Conservation (phyloP, 2,888 invertebrate species). For the Coenonympha glycerion region DNA sequence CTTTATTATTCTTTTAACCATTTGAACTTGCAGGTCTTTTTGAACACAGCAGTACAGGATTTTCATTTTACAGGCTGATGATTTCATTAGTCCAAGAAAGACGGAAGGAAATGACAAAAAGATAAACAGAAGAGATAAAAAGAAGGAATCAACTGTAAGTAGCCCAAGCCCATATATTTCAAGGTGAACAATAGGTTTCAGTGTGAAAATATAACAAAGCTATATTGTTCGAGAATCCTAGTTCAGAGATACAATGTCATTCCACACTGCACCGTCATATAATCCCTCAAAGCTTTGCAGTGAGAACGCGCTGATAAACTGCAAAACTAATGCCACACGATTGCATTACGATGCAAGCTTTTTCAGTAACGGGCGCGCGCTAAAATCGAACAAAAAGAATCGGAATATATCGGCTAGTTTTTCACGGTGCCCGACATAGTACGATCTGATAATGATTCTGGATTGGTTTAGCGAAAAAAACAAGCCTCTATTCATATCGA, state of each 20-base stretch:
- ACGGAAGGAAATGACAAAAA: neutral
- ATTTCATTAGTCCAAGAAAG: too few relatives aligned
- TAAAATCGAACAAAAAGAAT: conserved; percentile 64
- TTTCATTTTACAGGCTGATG: too few relatives aligned
- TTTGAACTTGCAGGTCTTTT: too few relatives aligned
- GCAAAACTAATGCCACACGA: conserved; percentile 68
- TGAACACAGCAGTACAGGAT: too few relatives aligned
- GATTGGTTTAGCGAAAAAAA: conserved; percentile 42
- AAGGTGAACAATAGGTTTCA: conserved; percentile 5
- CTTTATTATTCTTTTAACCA: too few relatives aligned
- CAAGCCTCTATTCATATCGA: conserved; percentile 18
- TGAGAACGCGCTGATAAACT: conserved; percentile 65
- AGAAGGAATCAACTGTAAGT: neutral
- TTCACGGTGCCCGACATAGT: conserved; percentile 54
- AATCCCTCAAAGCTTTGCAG: conserved; percentile 72
- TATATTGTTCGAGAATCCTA: conserved; percentile 16
- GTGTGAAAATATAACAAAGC: conserved; percentile 16
- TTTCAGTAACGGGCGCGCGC: conserved; percentile 64
- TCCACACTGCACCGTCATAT: conserved; percentile 51
- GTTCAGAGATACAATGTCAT: conserved; percentile 51
- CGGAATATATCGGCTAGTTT: conserved; percentile 59
- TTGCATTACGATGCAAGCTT: conserved; percentile 73
- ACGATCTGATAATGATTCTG: conserved; percentile 59
- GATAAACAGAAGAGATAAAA: neutral
- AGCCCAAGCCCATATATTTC: conserved; percentile 5